These are phyloP conservation scores for Acanthosepion pharaonis DNA, from an alignment of 2,888 invertebrate species.

Conservation along the genomic window DNA sequence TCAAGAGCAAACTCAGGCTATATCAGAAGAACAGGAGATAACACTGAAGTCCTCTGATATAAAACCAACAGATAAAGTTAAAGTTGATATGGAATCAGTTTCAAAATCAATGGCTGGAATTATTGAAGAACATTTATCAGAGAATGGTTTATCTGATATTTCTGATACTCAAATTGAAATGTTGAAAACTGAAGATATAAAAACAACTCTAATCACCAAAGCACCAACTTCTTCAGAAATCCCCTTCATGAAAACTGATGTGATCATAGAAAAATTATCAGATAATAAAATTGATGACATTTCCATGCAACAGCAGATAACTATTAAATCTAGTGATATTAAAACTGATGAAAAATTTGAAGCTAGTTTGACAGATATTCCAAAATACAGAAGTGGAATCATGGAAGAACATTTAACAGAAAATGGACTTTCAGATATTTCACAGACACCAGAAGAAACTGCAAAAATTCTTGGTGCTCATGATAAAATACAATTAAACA, in stretches of 20 bases:
- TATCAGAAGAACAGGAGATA: not conserved
- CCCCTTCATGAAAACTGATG: not conserved
- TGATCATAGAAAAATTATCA: not conserved
- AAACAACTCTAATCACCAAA: not conserved
- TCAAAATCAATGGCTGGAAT: conserved; percentile 43
- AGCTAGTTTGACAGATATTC: conserved; percentile 37
- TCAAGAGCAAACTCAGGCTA: not conserved
- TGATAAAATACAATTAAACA: conserved; percentile 37
- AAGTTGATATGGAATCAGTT: not conserved
- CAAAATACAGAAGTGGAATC: conserved; percentile 37
- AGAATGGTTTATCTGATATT: conserved; percentile 24
- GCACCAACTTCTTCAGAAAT: not conserved
- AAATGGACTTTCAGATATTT: conserved; percentile 41
- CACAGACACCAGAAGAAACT: conserved; percentile 49
- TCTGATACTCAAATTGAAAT: not conserved
- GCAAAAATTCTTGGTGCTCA: conserved; percentile 39
- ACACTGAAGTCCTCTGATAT: not conserved
- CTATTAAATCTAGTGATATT: conserved; percentile 33
- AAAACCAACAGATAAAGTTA: conserved; percentile 35
- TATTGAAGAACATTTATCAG: not conserved
- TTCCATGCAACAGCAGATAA: not conserved
- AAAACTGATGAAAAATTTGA: conserved; percentile 3
- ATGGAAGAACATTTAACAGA: conserved; percentile 38
- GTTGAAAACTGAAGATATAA: not conserved
- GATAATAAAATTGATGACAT: conserved; percentile 8